phyloP scores from a whole-genome alignment of 2,797 vertebrate species.

The Leptatherina wallacei region DNA sequence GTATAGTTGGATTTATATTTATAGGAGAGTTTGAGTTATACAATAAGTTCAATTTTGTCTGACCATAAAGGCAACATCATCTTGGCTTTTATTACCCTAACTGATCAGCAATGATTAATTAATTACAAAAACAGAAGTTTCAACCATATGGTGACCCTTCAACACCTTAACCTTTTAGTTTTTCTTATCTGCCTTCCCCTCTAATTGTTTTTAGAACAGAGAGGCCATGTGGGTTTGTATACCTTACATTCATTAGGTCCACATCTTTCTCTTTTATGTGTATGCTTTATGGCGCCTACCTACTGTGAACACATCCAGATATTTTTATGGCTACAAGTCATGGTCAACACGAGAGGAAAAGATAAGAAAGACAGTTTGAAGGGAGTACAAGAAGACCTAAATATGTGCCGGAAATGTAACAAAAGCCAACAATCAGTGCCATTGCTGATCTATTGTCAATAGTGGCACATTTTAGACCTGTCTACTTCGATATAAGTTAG shows the following conservation, averaged over 20 bases:
- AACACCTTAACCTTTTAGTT: conserved; percentile 19
- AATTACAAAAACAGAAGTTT: not conserved
- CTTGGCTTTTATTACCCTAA: too few species aligned
- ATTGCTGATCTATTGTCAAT: not conserved
- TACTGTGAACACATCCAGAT: conserved; percentile 52
- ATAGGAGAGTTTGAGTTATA: too few species aligned
- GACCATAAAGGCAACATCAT: too few species aligned
- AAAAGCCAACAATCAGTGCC: not conserved
- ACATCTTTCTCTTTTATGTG: conserved; percentile 21
- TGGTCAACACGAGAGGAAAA: conserved; percentile 24
- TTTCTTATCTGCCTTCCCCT: conserved; percentile 51
- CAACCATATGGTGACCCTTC: too few species aligned
- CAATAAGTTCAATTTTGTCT: too few species aligned
- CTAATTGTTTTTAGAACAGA: conserved; percentile 29
- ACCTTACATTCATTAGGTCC: conserved; percentile 51
- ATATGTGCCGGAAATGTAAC: not conserved
- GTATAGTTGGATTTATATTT: too few species aligned
- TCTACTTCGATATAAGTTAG: not conserved
- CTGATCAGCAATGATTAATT: not conserved
- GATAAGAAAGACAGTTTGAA: not conserved
- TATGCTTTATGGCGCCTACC: conserved; percentile 59
- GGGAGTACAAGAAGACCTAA: not conserved
- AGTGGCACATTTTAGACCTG: conserved; percentile 2
- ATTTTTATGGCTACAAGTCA: conserved; percentile 53
- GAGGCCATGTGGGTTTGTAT: conserved; percentile 33